Evolutionary conservation across 2,888 invertebrate species (phyloP), one percentile per base, ranked within the genome.

Genomic region (Melipona bicolor): DNA sequence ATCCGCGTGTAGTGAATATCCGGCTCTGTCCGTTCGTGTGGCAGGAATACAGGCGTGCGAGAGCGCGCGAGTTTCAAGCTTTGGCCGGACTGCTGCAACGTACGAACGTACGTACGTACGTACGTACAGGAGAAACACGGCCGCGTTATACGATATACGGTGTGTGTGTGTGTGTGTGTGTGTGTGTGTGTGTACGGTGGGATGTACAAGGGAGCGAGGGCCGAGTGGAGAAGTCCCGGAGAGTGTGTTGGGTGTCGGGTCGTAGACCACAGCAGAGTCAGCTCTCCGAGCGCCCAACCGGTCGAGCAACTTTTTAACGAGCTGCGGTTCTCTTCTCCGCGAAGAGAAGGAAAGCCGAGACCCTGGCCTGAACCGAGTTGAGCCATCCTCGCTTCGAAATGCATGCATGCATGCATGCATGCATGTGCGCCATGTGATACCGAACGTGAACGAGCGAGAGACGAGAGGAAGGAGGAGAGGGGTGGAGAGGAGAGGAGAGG

Each of bases 261-360:
- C 94, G 93, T 93, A 93, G 93, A 94, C 94, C 94, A 94, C 93
- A 92, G 92, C 89, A 84, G 89, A 92, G 92, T 92, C 92, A 92
- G 90, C 91, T 91, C 91, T 91, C 87, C 90, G 90, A 91, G 91
- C 93, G 92, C 91, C 92, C 92, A 94, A 94, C 94, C 94, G 94
- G 94, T 94, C 94, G 92, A 89, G 92, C 94, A 94, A 94, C 94
- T 94, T 94, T 94, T 94, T 94, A 94, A 94, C 94, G 94, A 94
- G 94, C 92, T 91, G 92, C 90, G 89, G 88, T 90, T 89, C 89
- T 88, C 89, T 88, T 85, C 89, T 87, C 85, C 85, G 84, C 90
- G 89, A 90, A 83, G 86, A 87, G 85, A 90, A 90, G 90, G 89
- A 92, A 91, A 92, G 88, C 89, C 90, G 90, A 91, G 91, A 91